Base-by-base conservation (phyloP, 2,113 vertebrate genomes). In the Amazona vittata region DNA sequence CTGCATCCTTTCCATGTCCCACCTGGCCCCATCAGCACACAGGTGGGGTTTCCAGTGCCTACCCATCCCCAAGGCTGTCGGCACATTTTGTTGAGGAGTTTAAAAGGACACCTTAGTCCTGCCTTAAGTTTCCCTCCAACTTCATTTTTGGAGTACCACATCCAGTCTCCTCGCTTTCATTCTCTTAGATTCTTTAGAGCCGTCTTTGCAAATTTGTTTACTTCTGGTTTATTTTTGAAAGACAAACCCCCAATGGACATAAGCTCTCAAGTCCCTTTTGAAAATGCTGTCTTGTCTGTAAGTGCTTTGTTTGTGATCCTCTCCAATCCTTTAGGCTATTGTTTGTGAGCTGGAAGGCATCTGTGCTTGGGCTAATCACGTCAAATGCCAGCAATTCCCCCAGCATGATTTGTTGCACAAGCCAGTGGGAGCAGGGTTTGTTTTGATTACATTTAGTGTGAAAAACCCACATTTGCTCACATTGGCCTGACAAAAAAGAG, bases 291-390 rank as follows among this genome's bases (percentile, higher is more conserved):
- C 92, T 87, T 93, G 73, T 82, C 83, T 65, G 11, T 95, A 94
- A 97, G 92, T 97, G 96, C 93, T 94, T 97, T 96, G 91, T 96
- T 96, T 95, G 94, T 94, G 94, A 95, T 96, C 94, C 89, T 97
- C 88, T 94, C 86, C 94, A 93, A 44, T 93, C 95, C 95, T 96
- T 96, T 88, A 94, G 95, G 96, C 96, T 96, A 96, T 94, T 96
- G 95, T 96, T 95, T 96, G 95, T 6, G 89, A 91, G 90, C 91
- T 96, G 81, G 91, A 93, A 96, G 94, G 96, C 95, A 97, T 94
- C 83, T 95, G 80, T 1, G 20, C 88, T 90, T 81, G 73, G 93
- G 90, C 89, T 97, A 93, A 96, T 96, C 96, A 92, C 18, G 73
- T 77, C 0, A 60, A 96, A 96, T 68, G 94, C 92, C 95, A 97